phyloP scores from a whole-genome alignment of 2,797 vertebrate genomes.

The Graptemys geographica region DNA sequence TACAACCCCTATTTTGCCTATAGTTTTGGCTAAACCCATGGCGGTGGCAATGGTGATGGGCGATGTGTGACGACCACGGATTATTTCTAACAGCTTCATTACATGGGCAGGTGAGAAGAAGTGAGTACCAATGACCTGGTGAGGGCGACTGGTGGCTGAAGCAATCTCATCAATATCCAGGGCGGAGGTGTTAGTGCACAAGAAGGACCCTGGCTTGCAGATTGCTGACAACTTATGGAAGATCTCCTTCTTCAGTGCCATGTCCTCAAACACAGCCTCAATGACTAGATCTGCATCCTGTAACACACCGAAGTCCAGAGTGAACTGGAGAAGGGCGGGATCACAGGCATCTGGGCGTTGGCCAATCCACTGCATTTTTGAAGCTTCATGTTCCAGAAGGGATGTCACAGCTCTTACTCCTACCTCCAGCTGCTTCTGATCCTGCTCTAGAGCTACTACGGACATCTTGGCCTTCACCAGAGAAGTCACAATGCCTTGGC shows the following conservation, averaged over 20 bases:
- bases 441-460: slow-evolving; percentile 90
- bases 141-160: slow-evolving; percentile 80
- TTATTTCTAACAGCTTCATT: slow-evolving; percentile 93
- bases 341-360: slow-evolving; percentile 46
- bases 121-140: slow-evolving; percentile 92
- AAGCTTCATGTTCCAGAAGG: slow-evolving; percentile 85
- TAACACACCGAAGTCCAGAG: slow-evolving; percentile 77
- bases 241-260: slow-evolving; percentile 88
- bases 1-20: slow-evolving; percentile 90
- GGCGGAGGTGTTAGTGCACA: slow-evolving; percentile 92
- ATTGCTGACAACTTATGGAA: slow-evolving; percentile 86
- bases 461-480: slow-evolving; percentile 87
- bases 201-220: slow-evolving; percentile 85
- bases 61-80: slow-evolving; percentile 85
- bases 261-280: slow-evolving; percentile 95
- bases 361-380: slow-evolving; percentile 76
- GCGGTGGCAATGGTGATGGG: slow-evolving; percentile 87
- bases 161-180: slow-evolving; percentile 90
- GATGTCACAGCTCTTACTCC: slow-evolving; percentile 82
- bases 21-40: slow-evolving; percentile 87
- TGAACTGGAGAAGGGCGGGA: slow-evolving; percentile 80
- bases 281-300: slow-evolving; percentile 88
- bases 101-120: slow-evolving; percentile 94
- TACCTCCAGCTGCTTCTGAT: slow-evolving; percentile 83
- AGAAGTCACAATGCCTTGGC: slow-evolving; percentile 88